A percentile compares a stretch with the other conserved stretches of the same genome.
These are phyloP conservation scores for Galeruca laticollis DNA, from an alignment of 2,888 invertebrate species.

Conservation along the genomic window DNA sequence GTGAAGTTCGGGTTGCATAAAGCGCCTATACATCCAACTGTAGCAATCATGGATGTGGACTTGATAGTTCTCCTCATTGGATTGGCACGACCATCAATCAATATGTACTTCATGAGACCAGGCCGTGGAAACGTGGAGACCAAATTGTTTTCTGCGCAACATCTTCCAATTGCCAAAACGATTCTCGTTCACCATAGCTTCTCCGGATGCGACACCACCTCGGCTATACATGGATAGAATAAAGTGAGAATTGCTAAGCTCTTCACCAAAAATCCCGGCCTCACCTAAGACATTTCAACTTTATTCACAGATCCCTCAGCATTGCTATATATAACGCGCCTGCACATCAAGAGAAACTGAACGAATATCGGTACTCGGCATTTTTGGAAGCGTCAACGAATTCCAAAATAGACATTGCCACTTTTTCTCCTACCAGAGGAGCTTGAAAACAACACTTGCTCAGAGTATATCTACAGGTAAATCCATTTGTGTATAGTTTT, in stretches of 20 bases:
- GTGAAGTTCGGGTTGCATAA: no score
- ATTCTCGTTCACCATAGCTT: no score
- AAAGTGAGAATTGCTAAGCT: constrained; percentile 13
- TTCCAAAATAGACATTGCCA: no score
- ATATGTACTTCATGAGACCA: no score
- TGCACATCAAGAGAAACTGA: constrained; percentile 15
- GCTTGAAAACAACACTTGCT: constrained; percentile 9
- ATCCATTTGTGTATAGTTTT: no score
- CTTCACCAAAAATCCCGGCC: constrained; percentile 18
- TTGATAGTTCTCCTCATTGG: no score
- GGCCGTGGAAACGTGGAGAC: no score
- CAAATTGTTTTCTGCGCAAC: no score
- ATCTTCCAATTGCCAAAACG: no score
- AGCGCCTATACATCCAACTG: no score
- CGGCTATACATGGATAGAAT: constrained; percentile 15
- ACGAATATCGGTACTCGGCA: constrained; percentile 14
- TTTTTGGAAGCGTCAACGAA: constrained; percentile 21
- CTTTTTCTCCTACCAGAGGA: constrained; percentile 10
- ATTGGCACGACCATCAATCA: no score
- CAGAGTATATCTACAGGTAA: constrained; percentile 19
- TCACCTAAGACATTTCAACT: constrained; percentile 14
- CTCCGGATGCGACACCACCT: constrained; percentile 23
- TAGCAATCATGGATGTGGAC: no score
- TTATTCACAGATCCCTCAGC: constrained; percentile 19
- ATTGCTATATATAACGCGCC: constrained; percentile 12